Conservation (phyloP, 2,888 invertebrate species). For the Andrena praecox region DNA sequence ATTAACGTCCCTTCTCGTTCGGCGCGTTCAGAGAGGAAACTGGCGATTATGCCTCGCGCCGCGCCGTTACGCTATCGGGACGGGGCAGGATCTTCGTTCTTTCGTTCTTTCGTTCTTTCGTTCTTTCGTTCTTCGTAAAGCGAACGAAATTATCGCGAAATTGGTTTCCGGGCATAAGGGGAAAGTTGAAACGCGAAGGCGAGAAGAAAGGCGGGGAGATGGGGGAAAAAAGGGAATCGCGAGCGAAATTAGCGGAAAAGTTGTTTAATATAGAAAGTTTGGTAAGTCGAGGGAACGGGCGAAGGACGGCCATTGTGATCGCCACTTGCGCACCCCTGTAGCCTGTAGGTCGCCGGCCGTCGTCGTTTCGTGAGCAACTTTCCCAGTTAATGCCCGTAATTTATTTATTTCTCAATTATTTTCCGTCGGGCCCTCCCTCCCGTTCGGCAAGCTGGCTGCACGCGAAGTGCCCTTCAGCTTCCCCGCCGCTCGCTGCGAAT, state of each 20-base stretch:
- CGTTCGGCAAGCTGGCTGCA: constrained; percentile 15
- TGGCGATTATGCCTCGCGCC: background rate
- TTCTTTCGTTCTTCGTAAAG: background rate
- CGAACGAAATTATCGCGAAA: constrained; percentile 24
- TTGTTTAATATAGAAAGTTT: constrained; percentile 80
- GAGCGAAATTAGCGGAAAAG: constrained; percentile 78
- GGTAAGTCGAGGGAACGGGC: constrained; percentile 58
- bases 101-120: too few relatives aligned
- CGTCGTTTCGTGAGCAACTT: constrained; percentile 60
- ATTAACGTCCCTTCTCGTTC: background rate
- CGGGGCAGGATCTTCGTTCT: background rate
- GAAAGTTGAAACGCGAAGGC: constrained; percentile 27
- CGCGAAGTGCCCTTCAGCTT: constrained; percentile 39
- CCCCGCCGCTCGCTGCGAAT: background rate
- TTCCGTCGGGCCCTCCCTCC: constrained; percentile 52
- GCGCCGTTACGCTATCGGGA: background rate
- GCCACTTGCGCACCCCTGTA: constrained; percentile 62
- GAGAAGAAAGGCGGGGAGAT: constrained; percentile 5
- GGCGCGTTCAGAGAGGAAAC: background rate
- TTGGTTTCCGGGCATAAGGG: constrained; percentile 15
- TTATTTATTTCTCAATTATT: constrained; percentile 80
- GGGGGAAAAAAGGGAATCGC: constrained; percentile 27
- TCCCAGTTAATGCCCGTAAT: constrained; percentile 73
- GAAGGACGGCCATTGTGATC: constrained; percentile 72
- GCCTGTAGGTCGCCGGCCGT: constrained; percentile 12